Base-by-base conservation (phyloP, 2,888 invertebrate species). In the Thymelicus acteon region DNA sequence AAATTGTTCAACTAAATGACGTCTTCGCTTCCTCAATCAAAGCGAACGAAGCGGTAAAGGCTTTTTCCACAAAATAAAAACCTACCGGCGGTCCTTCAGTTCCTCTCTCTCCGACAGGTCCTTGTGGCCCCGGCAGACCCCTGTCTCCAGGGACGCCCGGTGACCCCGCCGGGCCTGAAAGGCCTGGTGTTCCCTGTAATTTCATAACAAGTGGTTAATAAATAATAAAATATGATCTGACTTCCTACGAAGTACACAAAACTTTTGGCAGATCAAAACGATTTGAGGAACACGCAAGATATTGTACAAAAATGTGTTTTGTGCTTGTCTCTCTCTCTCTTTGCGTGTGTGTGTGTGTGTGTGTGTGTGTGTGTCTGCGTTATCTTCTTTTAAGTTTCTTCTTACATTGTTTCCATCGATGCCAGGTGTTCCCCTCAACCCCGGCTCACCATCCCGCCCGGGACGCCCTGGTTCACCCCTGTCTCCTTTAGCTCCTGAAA, bases 81-180 rank as follows among this genome's bases (percentile, higher is more conserved):
- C 74, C 69, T 77, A 95, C 95, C 79, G 83, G 83, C 49, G 83
- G 81, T 73, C 95, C 95, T 73, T 93, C 92, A 5, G 85, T 82
- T 4, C 95, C 95, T 60, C 84, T 83, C 69, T 90, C 87, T 6
- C 94, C 94, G 7, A 80, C 73, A 0, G 81, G 78, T 0, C 95
- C 94, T 8, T 75, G 81, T 2, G 67, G 67, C 2, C 91, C 91
- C 0, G 82, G 80, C 0, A 72, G 72, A 0, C 90, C 90, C 37
- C 79, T 79, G 49, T 77, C 78, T 0, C 90, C 90, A 0, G 78
- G 78, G 0, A 75, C 2, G 0, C 90, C 90, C 6, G 83, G 81
- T 0, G 77, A 13, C 0, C 91, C 90, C 1, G 76, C 72, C 10
- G 74, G 60, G 0, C 91, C 91, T 70, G 83, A 83, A 0, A 73